These are phyloP conservation scores for Clarias pachynema DNA, from an alignment of 2,797 vertebrate genomes.

Conservation along the genomic window DNA sequence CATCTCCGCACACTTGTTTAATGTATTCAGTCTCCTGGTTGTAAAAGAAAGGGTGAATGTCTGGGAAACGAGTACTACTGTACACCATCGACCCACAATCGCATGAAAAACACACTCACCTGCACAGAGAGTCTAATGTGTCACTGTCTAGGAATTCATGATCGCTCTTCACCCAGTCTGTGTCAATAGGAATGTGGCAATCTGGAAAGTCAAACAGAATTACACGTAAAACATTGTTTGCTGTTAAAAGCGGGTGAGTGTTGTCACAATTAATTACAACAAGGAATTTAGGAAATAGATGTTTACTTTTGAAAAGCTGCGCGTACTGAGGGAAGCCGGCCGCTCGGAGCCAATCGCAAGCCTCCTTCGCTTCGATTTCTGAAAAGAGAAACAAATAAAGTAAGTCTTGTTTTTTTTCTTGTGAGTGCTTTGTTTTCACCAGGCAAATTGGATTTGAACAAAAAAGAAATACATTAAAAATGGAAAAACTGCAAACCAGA, in stretches of 20 bases:
- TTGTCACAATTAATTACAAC: slow-evolving; percentile 19
- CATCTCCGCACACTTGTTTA: slow-evolving; percentile 85
- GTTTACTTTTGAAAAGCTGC: slow-evolving; percentile 85
- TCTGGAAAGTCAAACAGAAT: slow-evolving; percentile 68
- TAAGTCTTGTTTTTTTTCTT: slow-evolving; percentile 47
- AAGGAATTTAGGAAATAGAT: slow-evolving; percentile 37
- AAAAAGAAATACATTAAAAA: no score
- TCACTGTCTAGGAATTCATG: slow-evolving; percentile 87
- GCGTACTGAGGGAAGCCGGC: slow-evolving; percentile 89
- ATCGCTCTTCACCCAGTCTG: slow-evolving; percentile 79
- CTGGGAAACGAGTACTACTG: slow-evolving; percentile 12
- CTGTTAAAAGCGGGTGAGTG: neutral
- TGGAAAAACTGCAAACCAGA: no score
- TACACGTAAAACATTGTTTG: slow-evolving; percentile 39
- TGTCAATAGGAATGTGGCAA: slow-evolving; percentile 82
- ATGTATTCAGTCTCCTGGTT: slow-evolving; percentile 81
- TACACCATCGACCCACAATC: slow-evolving; percentile 37
- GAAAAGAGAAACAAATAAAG: slow-evolving; percentile 64
- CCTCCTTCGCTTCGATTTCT: slow-evolving; percentile 90
- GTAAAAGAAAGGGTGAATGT: slow-evolving; percentile 27
- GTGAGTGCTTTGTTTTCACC: slow-evolving; percentile 56
- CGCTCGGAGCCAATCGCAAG: slow-evolving; percentile 86
- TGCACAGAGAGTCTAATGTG: slow-evolving; percentile 84
- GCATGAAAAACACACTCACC: slow-evolving; percentile 64
- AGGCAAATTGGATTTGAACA: slow-evolving; percentile 50